Evolutionary conservation across 2,113 vertebrate species (phyloP), one percentile per base, ranked within the genome.

Genomic region (Meles meles): DNA sequence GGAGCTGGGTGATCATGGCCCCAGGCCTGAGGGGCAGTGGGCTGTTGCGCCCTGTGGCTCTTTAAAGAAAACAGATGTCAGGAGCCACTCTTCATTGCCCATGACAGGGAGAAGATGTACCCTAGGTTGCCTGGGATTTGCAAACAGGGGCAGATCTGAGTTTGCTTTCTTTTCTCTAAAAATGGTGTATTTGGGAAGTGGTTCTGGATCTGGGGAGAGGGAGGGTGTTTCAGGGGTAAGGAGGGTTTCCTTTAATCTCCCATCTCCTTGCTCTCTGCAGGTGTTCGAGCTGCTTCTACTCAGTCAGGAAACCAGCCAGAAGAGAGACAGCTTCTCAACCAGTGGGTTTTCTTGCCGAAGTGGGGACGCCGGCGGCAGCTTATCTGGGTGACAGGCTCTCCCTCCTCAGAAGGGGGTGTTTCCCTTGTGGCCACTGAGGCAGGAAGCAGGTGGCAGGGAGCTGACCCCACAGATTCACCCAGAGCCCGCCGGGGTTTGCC

Each of bases 361-460:
- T 47, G 85, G 84, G 21, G 42, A 69, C 1, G 1, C 42, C 25
- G 1, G 12, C 2, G 0, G 59, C 7, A 23, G 77, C 96, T 97
- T 91, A 94, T 97, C 96, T 80, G 34, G 76, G n/a, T 25, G 76
- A 31, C 29, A 90, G 83, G 86, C 67, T 79, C 93, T 57, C 15
- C 76, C 83, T 85, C 49, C 63, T 55, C 72, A 34, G 42, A 90
- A 88, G 15, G 67, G 34, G 10, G 76, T 37, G 42, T 89, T 97
- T 97, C 90, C 96, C 87, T 57, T 95, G 97, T 72, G 96, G 96
- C 80, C 57, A 14, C n/a, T 1, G 74, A 85, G 87, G 76, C 97
- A 96, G 98, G 97, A 98, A 98, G 96, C 98, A 98, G 98, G 97
- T 97, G 96, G 92, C 89, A 88, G 92, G 77, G 89, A 61, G 89